A percentile compares a stretch with the other conserved stretches of the same genome.
Evolutionary conservation across 2,113 vertebrate genomes (phyloP).

Genomic region (Xerus inauris): DNA sequence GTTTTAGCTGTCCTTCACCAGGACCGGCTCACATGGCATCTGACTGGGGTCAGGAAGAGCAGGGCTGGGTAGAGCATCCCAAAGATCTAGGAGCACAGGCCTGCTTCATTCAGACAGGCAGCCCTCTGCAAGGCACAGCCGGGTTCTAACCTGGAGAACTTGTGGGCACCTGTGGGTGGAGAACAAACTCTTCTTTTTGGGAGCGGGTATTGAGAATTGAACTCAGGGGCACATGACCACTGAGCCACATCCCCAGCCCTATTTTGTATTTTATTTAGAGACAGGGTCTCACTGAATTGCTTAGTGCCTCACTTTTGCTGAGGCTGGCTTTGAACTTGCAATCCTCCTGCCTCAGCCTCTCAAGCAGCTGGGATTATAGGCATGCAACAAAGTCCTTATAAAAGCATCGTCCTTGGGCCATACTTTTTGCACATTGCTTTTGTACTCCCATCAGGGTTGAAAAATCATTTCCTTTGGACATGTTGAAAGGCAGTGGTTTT

Average conservation of each 20-base stretch:
- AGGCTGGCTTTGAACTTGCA: too few relatives aligned
- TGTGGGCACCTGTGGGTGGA: rapidly evolving
- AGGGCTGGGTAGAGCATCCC: too few relatives aligned
- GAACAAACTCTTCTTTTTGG: too few relatives aligned
- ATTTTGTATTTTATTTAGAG: too few relatives aligned
- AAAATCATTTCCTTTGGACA: neutral
- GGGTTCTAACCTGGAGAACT: neutral
- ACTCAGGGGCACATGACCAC: too few relatives aligned
- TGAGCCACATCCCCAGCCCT: too few relatives aligned
- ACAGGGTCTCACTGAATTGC: too few relatives aligned
- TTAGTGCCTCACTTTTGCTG: too few relatives aligned
- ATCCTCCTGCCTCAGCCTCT: too few relatives aligned
- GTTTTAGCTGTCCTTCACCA: neutral
- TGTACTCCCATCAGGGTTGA: neutral
- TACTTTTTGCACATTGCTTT: neutral
- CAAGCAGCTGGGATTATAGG: too few relatives aligned
- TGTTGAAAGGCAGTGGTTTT: neutral
- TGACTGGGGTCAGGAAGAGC: neutral
- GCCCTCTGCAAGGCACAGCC: neutral
- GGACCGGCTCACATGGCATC: neutral
- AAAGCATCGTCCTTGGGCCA: rapidly evolving
- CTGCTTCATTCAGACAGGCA: neutral
- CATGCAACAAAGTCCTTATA: neutral
- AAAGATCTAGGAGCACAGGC: neutral
- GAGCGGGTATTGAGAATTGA: too few relatives aligned